Evolutionary conservation across 2,888 invertebrate species (phyloP), one percentile per base, ranked within the genome.

Genomic region (Teleogryllus oceanicus): DNA sequence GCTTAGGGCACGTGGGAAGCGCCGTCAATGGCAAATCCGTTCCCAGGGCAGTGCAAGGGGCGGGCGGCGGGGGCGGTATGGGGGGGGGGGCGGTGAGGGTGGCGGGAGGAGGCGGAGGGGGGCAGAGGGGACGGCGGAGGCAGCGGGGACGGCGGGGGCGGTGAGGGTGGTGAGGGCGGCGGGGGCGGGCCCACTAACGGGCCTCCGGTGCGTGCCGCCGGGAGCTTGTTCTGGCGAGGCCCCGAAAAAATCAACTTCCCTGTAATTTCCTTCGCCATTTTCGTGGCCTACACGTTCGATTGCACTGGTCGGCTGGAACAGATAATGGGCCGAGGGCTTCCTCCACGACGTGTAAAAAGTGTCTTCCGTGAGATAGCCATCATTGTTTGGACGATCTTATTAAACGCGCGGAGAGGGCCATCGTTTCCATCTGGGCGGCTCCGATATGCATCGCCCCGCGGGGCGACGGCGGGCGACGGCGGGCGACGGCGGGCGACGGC

Each of bases 291-390:
- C 62, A 62, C 62, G 62, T 62, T 62, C 62, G 62, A 13, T 16
- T 62, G 62, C 62, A 62, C 62, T 62, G 62, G 62, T 62, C 62
- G 62, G 62, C 62, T 62, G 62, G 16, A 62, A 62, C 62, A 62
- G 62, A 62, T 62, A 62, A 62, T 62, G 62, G 62, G 16, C 62
- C 37, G 62, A 4, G 62, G 16, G 62, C n/a, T 62, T 62, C 62
- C 62, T 62, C n/a, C 62, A 62, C 62, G 62, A 62, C 62, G 62
- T 62, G 62, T 62, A 62, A 62, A 62, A 62, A 62, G 62, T 62
- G 62, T 62, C 62, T 62, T 62, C 62, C 62, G 62, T 62, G 62
- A 62, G 62, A 62, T 62, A 62, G 62, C n/a, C 62, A 62, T 62
- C 62, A 62, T 62, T 62, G 62, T 62, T 62, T 62, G 62, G 62